Base-by-base conservation (phyloP, 2,113 vertebrate species). In the Lagopus muta region DNA sequence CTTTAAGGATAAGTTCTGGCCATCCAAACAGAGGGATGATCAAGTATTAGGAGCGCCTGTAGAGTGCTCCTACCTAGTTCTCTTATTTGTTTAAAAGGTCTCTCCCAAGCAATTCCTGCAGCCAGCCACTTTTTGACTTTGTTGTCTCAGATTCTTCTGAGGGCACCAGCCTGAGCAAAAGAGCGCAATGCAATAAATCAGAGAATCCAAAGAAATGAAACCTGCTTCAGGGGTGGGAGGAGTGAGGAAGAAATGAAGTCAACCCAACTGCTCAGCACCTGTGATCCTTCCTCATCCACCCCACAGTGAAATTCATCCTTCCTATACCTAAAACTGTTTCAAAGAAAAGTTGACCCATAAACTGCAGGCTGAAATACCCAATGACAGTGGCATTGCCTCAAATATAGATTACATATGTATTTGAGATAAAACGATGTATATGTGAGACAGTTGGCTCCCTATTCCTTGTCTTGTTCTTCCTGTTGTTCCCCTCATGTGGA, bases 11-110 rank as follows among this genome's bases (percentile, higher is more conserved):
- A 12, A 19, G 70, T 52, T 52, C 83, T 1, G 0, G 6, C 38
- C 25, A 36, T 52, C 8, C 16, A 3, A n/a, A 32, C 14, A 0
- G 0, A 87, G 47, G 27, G 9, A 66, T 27, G 8, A 32, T 24
- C 32, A 45, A 28, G 3, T 42, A 18, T n/a, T 36, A 45, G 18
- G 28, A 30, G 38, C 18, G 20, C 32, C 45, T 25, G 32, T 32
- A 58, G 36, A 77, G 38, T 25, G 13, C 45, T 66, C 40, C n/a
- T 36, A 25, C 27, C 30, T 52, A 3, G 58, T 58, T 48, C 57
- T 19, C 50, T 18, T 40, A 17, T 5, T 17, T 54, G 69, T 15
- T 27, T 34, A 64, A 30, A n/a, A n/a, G 22, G 20, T 54, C 12
- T 38, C 16, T 75, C 52, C 25, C 40, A 58, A 71, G 17, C 22